Evolutionary conservation across 35 echinoderm and acorn worm species (phyloP), one percentile per base, ranked within the genome.

Genomic region (Lytechinus variegatus): DNA sequence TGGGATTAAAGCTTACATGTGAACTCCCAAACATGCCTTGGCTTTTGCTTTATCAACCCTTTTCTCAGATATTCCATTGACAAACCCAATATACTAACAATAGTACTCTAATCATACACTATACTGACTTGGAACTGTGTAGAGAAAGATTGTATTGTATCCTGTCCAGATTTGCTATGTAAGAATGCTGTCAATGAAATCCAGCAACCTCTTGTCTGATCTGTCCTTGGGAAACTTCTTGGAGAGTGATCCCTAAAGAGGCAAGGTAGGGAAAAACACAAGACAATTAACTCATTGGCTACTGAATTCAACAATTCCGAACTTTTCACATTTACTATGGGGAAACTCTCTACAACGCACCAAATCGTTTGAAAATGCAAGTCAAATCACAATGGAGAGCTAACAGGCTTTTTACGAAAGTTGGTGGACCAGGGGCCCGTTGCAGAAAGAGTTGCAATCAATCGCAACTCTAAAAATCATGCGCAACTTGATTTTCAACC

Each of bases 201-300:
- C 96, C 28, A 98, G 95, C 27, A 99, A 90, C 54, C 97, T 91
- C 19, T 96, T 97, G 88, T 99, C 98, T 55, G 98, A 97, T 87
- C 97, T 96, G 90, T 99, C 98, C 90, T 99, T 97, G 89, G 98
- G 98, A 86, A 99, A 97, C 87, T 99, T 99, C 92, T 99, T 97
- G 27, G 96, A 87, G 24, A 99, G 92, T 12, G 98, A 99, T 55
- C 89, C 98, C 97, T 99, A 87, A 4, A 60, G 52, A 58, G 10
- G 29, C 10, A 87, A 71, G 27, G 13, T 24, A 54, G 28, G 21
- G 12, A 9, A 54, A 71, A 71, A 71, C 14, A 71, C 14, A 71
- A 71, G 14, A 71, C 14, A 19, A 21, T 56, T 0, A 56, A 56
- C 55, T 44, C 33, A 44, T 44, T 44, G 33, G 33, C 33, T 44